Evolutionary conservation across 2,888 invertebrate species (phyloP).

Genomic region (Corbicula japonica): DNA sequence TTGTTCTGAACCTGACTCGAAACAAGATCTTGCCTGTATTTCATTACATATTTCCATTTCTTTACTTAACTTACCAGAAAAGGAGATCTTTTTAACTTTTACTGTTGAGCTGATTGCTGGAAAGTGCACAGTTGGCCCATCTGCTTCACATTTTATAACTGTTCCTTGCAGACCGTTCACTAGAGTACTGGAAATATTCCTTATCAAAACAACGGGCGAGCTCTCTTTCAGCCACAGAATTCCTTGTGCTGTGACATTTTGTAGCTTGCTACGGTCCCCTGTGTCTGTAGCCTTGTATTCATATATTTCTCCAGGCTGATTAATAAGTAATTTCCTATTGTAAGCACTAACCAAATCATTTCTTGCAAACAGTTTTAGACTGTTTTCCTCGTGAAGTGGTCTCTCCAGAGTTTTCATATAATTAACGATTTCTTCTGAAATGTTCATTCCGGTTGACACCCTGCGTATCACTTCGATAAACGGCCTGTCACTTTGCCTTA

Average conservation of each 20-base stretch:
- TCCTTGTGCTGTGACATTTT: not conserved
- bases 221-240: not conserved
- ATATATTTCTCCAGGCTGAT: not conserved
- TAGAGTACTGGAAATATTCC: not conserved
- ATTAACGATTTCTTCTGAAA: not conserved
- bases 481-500: not conserved
- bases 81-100: not conserved
- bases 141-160: not conserved
- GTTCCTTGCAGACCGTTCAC: conserved; percentile 1
- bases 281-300: not conserved
- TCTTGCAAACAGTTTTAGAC: not conserved
- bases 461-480: not conserved
- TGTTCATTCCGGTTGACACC: not conserved
- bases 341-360: not conserved
- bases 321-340: not conserved
- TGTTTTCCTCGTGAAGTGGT: not conserved
- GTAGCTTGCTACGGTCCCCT: not conserved
- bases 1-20: too few species aligned
- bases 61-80: not conserved
- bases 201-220: not conserved
- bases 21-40: too few species aligned
- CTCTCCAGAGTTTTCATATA: not conserved
- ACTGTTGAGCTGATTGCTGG: not conserved
- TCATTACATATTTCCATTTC: too few species aligned
- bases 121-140: not conserved